Base-by-base conservation (phyloP, 2,888 invertebrate genomes). In the Philereme transversata region DNA sequence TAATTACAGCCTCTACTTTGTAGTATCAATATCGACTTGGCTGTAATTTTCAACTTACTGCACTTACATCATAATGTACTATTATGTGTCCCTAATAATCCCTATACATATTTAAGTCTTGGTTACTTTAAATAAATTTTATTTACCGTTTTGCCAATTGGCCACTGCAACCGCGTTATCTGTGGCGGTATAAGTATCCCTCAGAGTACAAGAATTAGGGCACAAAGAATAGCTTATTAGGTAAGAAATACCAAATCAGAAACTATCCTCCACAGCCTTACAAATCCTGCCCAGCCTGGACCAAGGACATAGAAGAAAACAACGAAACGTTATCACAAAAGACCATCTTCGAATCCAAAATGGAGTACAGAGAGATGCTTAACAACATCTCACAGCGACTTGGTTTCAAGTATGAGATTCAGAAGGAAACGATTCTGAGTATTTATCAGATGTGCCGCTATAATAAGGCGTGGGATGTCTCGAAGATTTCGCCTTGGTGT, bases 371-470 rank as follows among this genome's bases (percentile, higher is more conserved):
- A 72, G 86, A 88, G 90, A 92, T 92, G 91, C 74, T 90, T 57
- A 81, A 70, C 53, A 94, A 95, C 73, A 93, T 96, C 4, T 95
- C 95, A 10, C 86, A 83, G 2, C 92, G 95, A 0, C 87, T 96
- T 4, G 96, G 96, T 9, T 95, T 95, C 83, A 90, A 88, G 68
- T 94, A 94, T 77, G 89, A 89, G 61, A 74, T 94, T 10, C 92
- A 94, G 57, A 79, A 85, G 59, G 89, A 92, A 0, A 85, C 93
- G 5, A 86, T 97, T 8, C 80, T 92, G 52, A 85, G 93, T 49
- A 95, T 97, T 87, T 97, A 96, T 78, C 95, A 97, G 67, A 95
- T 96, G 92, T 97, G 97, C 74, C 93, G 97, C 2, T 97, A 95
- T 81, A 95, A 97, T 73, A 97, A 96, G 80, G 95, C 97, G 0